These are phyloP conservation scores for Gasterosteus nipponicus DNA, from an alignment of 2,113 vertebrate genomes.

Conservation along the genomic window DNA sequence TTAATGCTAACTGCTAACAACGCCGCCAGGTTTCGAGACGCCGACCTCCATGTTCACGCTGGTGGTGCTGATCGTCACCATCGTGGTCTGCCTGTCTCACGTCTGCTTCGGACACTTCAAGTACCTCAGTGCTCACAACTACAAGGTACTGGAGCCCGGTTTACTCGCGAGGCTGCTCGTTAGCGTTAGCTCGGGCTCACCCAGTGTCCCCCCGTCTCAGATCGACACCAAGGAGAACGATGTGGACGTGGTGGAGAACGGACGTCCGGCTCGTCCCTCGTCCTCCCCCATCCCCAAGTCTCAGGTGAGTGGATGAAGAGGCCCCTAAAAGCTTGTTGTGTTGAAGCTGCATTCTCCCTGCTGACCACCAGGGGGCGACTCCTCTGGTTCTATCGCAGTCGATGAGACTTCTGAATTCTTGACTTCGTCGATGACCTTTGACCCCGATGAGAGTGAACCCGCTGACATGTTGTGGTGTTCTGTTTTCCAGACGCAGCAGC, in stretches of 20 bases:
- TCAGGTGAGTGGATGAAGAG: slow-evolving; percentile 77
- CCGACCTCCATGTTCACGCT: slow-evolving; percentile 97
- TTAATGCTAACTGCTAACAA: slow-evolving; percentile 1
- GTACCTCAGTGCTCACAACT: slow-evolving; percentile 99
- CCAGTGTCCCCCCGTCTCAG: slow-evolving; percentile 69
- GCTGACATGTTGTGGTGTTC: not conserved
- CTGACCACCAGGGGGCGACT: not conserved
- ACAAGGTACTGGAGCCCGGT: slow-evolving; percentile 86
- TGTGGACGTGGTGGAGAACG: slow-evolving; percentile 86
- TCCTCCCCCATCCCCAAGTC: slow-evolving; percentile 85
- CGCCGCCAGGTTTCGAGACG: slow-evolving; percentile 86
- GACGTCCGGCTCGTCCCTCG: slow-evolving; percentile 81
- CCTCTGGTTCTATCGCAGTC: not conserved
- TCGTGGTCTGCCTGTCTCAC: slow-evolving; percentile 95
- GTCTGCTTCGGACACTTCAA: slow-evolving; percentile 99
- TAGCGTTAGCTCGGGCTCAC: not conserved
- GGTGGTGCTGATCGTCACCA: slow-evolving; percentile 95
- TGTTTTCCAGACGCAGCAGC: slow-evolving; percentile 32
- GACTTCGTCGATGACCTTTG: not conserved
- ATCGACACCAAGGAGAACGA: slow-evolving; percentile 93
- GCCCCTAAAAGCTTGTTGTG: too few species aligned
- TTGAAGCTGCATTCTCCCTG: too few species aligned
- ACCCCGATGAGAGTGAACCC: not conserved
- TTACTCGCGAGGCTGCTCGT: too few species aligned
- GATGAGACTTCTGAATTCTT: too few species aligned